Conservation (phyloP, 2,888 invertebrate genomes). For the Patella ulyssiponensis region DNA sequence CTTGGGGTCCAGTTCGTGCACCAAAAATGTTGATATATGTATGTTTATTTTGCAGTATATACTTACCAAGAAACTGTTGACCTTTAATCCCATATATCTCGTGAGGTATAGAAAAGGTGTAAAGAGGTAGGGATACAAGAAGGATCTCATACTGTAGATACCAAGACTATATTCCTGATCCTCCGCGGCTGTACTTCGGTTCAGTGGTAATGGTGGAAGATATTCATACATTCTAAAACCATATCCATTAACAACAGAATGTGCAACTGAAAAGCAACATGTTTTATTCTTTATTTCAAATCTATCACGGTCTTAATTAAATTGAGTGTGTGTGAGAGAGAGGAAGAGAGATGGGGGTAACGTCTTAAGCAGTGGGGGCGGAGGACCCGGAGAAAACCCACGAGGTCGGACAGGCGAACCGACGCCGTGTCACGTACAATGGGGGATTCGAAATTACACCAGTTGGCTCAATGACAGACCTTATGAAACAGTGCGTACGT, state of each 20-base stretch:
- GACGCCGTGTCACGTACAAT: no score
- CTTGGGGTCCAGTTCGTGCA: no score
- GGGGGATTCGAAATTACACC: no score
- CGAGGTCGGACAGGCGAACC: no score
- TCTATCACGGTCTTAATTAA: neutral
- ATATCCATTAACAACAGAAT: constrained; percentile 59
- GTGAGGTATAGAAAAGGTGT: neutral
- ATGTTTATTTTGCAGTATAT: neutral
- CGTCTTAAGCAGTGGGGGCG: no score
- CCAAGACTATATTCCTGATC: constrained; percentile 48
- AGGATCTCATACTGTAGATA: constrained; percentile 62
- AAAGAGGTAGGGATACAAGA: constrained; percentile 54
- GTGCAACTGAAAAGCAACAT: constrained; percentile 54
- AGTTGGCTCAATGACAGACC: no score
- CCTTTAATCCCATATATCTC: neutral
- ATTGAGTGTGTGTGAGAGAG: neutral
- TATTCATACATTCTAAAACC: constrained; percentile 66
- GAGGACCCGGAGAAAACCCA: no score
- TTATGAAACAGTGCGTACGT: no score
- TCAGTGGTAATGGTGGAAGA: constrained; percentile 36
- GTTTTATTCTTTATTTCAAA: neutral
- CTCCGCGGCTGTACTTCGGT: constrained; percentile 17
- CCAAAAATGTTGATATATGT: no score
- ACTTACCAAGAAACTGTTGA: neutral
- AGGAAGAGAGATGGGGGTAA: no score